phyloP scores from a whole-genome alignment of 2,113 vertebrate species.

The Nothocercus julius region DNA sequence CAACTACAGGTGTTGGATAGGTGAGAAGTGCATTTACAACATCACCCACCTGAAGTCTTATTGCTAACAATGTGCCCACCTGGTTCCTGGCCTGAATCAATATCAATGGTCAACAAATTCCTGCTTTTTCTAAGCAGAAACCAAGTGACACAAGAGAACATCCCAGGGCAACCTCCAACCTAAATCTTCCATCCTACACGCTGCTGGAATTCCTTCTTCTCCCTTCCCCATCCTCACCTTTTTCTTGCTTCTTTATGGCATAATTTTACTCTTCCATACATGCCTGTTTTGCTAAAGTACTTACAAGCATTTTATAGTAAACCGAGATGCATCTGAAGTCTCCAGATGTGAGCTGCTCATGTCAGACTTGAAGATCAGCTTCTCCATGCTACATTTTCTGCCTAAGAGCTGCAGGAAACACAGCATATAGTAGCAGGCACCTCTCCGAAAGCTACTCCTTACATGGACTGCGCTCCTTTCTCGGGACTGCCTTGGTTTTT shows the following conservation, averaged over 20 bases:
- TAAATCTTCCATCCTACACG: fast-evolving
- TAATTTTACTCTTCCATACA: background rate
- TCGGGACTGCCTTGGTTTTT: background rate
- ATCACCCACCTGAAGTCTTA: background rate
- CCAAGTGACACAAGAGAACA: background rate
- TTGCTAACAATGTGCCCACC: background rate
- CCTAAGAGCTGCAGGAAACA: background rate
- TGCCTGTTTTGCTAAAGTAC: background rate
- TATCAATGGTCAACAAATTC: background rate
- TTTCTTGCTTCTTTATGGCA: background rate
- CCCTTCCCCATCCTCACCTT: background rate
- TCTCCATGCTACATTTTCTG: background rate
- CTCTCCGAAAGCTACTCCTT: background rate
- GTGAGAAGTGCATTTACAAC: background rate
- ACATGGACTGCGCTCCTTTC: background rate
- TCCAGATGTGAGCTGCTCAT: background rate
- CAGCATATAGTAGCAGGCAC: fast-evolving
- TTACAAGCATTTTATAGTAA: background rate
- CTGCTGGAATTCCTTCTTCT: background rate
- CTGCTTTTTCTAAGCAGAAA: background rate
- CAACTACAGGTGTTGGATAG: background rate
- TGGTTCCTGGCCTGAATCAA: background rate
- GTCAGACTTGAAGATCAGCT: background rate
- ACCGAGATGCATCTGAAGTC: background rate
- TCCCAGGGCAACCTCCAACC: background rate